These are phyloP conservation scores for Maccullochella peelii DNA, from an alignment of 2,113 vertebrate genomes.

Conservation along the genomic window DNA sequence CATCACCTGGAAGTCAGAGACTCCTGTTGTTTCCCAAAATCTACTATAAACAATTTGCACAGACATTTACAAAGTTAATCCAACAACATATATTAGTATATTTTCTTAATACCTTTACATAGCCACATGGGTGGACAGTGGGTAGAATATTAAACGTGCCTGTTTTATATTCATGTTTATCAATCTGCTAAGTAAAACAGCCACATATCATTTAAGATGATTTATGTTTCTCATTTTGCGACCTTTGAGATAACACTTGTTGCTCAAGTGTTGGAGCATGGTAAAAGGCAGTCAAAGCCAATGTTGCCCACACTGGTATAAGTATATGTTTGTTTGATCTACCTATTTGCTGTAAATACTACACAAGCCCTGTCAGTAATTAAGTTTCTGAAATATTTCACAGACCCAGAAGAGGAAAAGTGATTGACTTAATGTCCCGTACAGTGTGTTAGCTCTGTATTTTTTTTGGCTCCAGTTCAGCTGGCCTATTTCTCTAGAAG, in stretches of 20 bases:
- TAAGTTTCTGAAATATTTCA: not conserved
- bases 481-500: not conserved
- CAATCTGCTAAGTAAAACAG: not conserved
- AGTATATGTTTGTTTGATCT: not conserved
- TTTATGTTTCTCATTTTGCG: not conserved
- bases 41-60: no score
- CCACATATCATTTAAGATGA: not conserved
- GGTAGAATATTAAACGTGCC: not conserved
- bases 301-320: not conserved
- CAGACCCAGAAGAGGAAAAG: not conserved
- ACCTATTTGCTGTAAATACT: not conserved
- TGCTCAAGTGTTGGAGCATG: not conserved
- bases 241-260: not conserved
- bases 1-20: not conserved
- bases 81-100: not conserved
- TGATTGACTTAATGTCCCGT: not conserved
- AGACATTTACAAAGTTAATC: not conserved
- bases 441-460: not conserved
- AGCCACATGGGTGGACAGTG: not conserved
- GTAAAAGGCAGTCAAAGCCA: not conserved
- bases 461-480: slow-evolving; percentile 35
- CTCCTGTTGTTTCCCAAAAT: not conserved
- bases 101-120: not conserved
- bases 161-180: not conserved
- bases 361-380: not conserved